phyloP scores from a whole-genome alignment of 2,113 vertebrate genomes.

The Himantopus leucocephalus region DNA sequence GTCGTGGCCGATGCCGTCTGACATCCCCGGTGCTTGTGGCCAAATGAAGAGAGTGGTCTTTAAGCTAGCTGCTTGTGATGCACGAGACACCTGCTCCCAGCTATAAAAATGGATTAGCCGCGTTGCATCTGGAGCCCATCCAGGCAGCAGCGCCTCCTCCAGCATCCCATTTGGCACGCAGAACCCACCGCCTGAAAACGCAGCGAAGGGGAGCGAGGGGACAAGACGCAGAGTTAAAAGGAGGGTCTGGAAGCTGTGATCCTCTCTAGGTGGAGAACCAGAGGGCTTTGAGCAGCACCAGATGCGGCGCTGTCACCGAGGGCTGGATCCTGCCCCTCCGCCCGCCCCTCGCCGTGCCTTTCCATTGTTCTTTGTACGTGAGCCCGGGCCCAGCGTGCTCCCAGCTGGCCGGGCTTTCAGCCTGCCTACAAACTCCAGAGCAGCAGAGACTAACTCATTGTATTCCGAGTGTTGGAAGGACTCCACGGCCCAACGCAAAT shows the following conservation, averaged over 20 bases:
- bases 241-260: constrained; percentile 32
- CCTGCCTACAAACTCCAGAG: background rate
- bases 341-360: background rate
- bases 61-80: background rate
- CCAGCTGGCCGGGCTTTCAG: constrained; percentile 9
- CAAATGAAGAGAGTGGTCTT: background rate
- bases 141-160: constrained; percentile 28
- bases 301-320: background rate
- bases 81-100: constrained; percentile 17
- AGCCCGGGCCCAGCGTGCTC: constrained; percentile 33
- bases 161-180: constrained; percentile 39
- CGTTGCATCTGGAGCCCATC: constrained; percentile 49
- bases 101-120: constrained; percentile 24
- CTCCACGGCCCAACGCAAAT: background rate
- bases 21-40: background rate
- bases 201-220: background rate
- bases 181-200: background rate
- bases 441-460: constrained; percentile 40
- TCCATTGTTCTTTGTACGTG: constrained; percentile 7
- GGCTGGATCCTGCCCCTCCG: background rate
- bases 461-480: background rate
- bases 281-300: background rate
- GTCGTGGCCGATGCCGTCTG: accelerated
- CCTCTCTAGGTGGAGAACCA: background rate
- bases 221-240: constrained; percentile 36